Evolutionary conservation across 2,113 vertebrate species (phyloP).

Genomic region (Odocoileus virginianus): DNA sequence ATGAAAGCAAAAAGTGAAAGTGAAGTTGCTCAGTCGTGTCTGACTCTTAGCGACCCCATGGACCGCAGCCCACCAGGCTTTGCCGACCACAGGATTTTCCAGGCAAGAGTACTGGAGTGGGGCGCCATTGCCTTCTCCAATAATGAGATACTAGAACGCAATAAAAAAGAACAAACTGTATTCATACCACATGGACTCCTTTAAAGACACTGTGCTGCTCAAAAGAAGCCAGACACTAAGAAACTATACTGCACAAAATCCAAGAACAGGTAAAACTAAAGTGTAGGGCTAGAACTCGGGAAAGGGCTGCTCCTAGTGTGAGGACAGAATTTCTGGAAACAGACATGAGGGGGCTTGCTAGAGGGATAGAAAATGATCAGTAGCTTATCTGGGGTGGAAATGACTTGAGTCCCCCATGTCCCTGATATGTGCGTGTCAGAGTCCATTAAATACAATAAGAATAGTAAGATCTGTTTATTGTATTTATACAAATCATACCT

Average conservation of each 20-base stretch:
- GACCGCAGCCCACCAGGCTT: too few species aligned
- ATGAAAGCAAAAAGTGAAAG: too few species aligned
- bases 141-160: background rate
- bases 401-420: background rate
- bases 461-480: background rate
- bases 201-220: background rate
- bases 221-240: background rate
- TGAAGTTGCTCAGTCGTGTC: too few species aligned
- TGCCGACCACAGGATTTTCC: too few species aligned
- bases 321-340: background rate
- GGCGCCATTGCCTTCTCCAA: too few species aligned
- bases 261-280: background rate
- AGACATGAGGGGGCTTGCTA: background rate
- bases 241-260: background rate
- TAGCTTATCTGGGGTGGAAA: background rate
- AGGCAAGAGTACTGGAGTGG: too few species aligned
- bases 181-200: background rate
- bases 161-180: background rate
- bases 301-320: background rate
- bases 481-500: background rate
- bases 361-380: background rate
- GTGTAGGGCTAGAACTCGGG: background rate
- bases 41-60: too few species aligned
- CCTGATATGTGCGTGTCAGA: background rate
- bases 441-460: background rate